Evolutionary conservation across 2,113 vertebrate genomes (phyloP).

Genomic region (Calidris pygmaea): DNA sequence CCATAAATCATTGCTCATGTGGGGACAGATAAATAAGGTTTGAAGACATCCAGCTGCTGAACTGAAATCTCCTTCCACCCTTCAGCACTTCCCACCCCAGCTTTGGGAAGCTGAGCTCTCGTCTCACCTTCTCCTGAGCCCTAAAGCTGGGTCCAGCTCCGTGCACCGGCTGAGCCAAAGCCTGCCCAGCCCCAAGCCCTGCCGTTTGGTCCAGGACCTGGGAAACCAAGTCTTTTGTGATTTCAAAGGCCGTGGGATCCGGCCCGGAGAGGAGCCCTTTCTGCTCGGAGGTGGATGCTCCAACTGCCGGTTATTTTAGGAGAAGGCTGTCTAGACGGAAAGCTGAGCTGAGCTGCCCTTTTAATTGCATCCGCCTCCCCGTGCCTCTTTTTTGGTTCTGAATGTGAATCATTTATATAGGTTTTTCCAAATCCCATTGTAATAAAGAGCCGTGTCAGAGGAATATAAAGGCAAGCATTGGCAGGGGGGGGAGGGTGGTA

Average conservation of each 20-base stretch:
- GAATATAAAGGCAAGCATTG: not conserved
- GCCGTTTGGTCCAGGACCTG: not conserved
- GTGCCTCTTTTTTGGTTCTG: not conserved
- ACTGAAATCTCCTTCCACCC: not conserved
- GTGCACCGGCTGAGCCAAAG: rapidly evolving
- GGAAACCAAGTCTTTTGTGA: not conserved
- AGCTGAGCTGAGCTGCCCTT: slow-evolving; percentile 30
- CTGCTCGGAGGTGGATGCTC: not conserved
- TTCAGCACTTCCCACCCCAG: not conserved
- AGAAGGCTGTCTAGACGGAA: slow-evolving; percentile 30
- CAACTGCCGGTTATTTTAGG: slow-evolving; percentile 1
- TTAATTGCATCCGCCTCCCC: slow-evolving; percentile 27
- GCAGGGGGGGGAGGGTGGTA: too few species aligned
- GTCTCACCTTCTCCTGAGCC: not conserved
- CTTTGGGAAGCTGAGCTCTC: not conserved
- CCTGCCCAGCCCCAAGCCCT: not conserved
- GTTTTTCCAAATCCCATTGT: not conserved
- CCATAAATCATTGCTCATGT: not conserved
- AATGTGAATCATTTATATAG: not conserved
- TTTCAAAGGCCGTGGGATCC: not conserved
- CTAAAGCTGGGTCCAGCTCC: not conserved
- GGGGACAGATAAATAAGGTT: not conserved
- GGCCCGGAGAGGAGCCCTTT: not conserved
- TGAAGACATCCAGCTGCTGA: not conserved
- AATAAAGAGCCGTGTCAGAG: not conserved